phyloP scores from a whole-genome alignment of 2,797 vertebrate genomes.

The Chlorospingus semifuscus region DNA sequence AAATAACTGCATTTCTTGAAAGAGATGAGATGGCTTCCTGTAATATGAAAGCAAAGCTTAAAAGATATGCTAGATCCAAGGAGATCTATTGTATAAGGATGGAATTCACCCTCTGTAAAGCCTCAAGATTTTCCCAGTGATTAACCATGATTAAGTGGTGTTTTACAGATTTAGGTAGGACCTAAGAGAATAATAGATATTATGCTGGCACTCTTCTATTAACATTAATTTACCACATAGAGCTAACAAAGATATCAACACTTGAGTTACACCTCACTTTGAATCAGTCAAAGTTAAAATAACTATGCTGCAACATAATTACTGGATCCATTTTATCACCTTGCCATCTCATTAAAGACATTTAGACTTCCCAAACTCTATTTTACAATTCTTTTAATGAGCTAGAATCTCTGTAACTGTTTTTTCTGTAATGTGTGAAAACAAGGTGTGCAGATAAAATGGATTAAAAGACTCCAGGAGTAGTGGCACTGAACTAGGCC shows the following conservation, averaged over 20 bases:
- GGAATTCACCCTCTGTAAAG: background rate
- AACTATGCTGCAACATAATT: background rate
- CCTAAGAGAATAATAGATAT: background rate
- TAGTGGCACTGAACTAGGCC: background rate
- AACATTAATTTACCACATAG: background rate
- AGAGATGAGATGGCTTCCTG: background rate
- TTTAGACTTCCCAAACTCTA: background rate
- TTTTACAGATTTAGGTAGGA: background rate
- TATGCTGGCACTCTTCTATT: background rate
- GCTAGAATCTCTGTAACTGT: background rate
- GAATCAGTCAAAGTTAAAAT: background rate
- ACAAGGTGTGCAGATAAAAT: background rate
- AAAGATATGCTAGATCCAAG: background rate
- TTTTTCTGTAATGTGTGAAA: background rate
- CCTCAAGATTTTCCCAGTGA: background rate
- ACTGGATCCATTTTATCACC: background rate
- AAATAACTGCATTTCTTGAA: background rate
- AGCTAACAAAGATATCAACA: background rate
- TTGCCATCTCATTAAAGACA: background rate
- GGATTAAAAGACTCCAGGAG: background rate
- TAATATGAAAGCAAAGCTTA: background rate
- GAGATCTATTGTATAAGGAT: background rate
- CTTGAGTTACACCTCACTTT: background rate
- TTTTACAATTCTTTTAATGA: background rate
- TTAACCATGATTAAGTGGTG: background rate